Evolutionary conservation across 1,140 invertebrate species (phyloP), one percentile per base, ranked within the genome.

Genomic region (Mactra quadrangularis): DNA sequence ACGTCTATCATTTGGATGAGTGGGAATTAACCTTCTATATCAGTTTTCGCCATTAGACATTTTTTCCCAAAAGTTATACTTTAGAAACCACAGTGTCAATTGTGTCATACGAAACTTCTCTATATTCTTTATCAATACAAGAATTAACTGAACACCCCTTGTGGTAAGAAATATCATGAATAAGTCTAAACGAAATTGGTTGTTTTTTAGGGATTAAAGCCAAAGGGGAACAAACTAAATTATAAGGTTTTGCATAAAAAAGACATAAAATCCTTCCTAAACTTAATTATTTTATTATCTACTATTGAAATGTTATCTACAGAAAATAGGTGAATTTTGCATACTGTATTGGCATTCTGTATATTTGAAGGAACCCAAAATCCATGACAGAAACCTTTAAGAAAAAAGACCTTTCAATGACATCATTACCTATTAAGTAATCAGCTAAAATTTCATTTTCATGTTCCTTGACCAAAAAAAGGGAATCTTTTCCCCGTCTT

Each of bases 21-120:
- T 76, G 0, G 72, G 72, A 33, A 76, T 45, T 15, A 76, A 27
- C 17, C 57, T 76, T 60, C 72, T 27, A 76, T 76, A 50, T 76
- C 57, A 25, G 72, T 45, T 47, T 76, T 62, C 19, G 72, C 72
- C 53, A 59, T 62, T 19, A 33, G 22, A 31, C 38, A 47, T 60
- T 35, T 7, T 57, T 27, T 11, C 71, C 71, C 19, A 50, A 74
- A 3, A 1, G 19, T 74, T 57, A 41, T 15, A 75, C 55, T 53
- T 60, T 59, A 64, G 62, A 1, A 17, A 77, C 59, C 1, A 77
- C 74, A 29, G 38, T 77, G 50, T 77, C 57, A 50, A 64, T 50
- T 25, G 57, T 47, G 50, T 77, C 74, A 53, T 77, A 62, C 17
- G 7, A 2, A 17, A 77, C 59, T 3, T 62, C 19, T 11, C 57